A percentile compares a stretch with the other conserved stretches of the same genome.
Conservation (phyloP, 2,888 invertebrate genomes). For the Thymelicus lineola region DNA sequence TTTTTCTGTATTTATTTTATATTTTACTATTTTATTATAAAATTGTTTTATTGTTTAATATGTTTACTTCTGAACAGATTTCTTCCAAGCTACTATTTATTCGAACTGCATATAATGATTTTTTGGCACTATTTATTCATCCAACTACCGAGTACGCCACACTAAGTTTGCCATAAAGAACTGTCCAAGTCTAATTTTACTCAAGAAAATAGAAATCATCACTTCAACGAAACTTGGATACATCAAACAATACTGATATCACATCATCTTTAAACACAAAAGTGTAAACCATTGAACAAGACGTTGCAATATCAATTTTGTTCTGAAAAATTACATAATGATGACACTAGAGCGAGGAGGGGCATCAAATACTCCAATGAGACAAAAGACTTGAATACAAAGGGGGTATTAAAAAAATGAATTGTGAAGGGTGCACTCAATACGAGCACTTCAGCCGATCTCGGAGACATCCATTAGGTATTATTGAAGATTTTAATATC, state of each 20-base stretch:
- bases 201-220: no score
- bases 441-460: constrained; percentile 68
- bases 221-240: neutral
- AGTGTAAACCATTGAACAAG: constrained; percentile 44
- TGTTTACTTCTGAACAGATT: no score
- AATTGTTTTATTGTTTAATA: no score
- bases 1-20: no score
- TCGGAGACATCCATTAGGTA: constrained; percentile 82
- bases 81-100: no score
- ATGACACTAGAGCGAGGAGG: constrained; percentile 66
- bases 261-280: neutral
- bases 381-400: constrained; percentile 69
- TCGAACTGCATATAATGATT: no score
- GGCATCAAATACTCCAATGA: constrained; percentile 72
- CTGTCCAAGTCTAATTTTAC: no score
- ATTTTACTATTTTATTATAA: no score
- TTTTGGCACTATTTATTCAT: no score
- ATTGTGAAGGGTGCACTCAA: constrained; percentile 71
- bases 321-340: constrained; percentile 65
- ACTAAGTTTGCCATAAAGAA: no score
- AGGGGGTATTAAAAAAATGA: constrained; percentile 67
- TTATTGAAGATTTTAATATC: constrained; percentile 86
- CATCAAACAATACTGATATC: neutral
- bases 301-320: constrained; percentile 50
- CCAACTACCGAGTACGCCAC: no score